Evolutionary conservation across 2,888 invertebrate species (phyloP).

Genomic region (Ditula angustiorana): DNA sequence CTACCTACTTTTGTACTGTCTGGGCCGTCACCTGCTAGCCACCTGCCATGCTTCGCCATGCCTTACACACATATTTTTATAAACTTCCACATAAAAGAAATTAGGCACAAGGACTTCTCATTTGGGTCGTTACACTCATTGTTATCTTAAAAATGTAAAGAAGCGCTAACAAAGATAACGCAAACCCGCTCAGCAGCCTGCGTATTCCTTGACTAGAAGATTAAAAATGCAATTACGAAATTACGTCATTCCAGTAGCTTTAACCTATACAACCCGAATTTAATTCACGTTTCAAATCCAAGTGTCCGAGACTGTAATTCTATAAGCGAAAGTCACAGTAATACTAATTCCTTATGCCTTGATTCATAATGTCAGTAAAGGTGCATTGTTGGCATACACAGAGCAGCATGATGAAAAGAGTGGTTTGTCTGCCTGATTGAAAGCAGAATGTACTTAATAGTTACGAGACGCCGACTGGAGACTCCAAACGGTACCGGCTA

Average conservation of each 20-base stretch:
- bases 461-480: constrained; percentile 45
- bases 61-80: constrained; percentile 51
- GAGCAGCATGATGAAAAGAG: constrained; percentile 11
- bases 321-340: not conserved
- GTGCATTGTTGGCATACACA: constrained; percentile 9
- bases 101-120: constrained; percentile 66
- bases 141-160: constrained; percentile 37
- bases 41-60: constrained; percentile 52
- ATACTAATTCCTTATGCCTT: not conserved
- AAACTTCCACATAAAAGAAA: constrained; percentile 54
- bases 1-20: constrained; percentile 54
- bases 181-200: constrained; percentile 12
- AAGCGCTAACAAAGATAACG: constrained; percentile 30
- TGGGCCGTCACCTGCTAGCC: constrained; percentile 46
- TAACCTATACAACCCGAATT: not conserved
- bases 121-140: constrained; percentile 56
- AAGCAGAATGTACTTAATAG: constrained; percentile 53
- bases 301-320: constrained; percentile 1
- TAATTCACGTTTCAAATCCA: not conserved
- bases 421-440: constrained; percentile 50
- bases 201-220: not conserved
- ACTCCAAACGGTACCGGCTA: constrained; percentile 40
- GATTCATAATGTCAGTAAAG: constrained; percentile 16
- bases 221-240: constrained; percentile 5
- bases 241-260: not conserved